These are phyloP conservation scores for Shargacucullia verbasci DNA, from an alignment of 2,888 invertebrate genomes.

Conservation along the genomic window DNA sequence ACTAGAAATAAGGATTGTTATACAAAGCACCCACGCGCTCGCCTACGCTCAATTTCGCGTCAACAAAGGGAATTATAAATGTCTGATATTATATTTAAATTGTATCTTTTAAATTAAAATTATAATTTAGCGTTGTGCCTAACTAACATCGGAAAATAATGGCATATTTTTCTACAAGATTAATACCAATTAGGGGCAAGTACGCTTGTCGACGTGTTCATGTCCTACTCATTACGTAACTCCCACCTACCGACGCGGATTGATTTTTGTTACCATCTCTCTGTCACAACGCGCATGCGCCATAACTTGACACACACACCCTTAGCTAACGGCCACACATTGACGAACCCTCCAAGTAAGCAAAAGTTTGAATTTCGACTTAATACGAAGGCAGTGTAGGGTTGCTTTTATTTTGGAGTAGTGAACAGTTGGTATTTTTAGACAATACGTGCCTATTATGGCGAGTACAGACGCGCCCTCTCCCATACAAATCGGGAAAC, in stretches of 20 bases:
- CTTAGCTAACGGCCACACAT: slow-evolving; percentile 64
- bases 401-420: slow-evolving; percentile 34
- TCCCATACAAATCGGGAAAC: slow-evolving; percentile 85
- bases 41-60: slow-evolving; percentile 27
- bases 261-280: slow-evolving; percentile 84
- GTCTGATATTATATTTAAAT: background rate
- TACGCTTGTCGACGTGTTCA: slow-evolving; percentile 72
- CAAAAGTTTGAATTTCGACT: slow-evolving; percentile 51
- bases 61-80: slow-evolving; percentile 30
- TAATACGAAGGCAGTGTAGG: slow-evolving; percentile 35
- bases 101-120: background rate
- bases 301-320: slow-evolving; percentile 73
- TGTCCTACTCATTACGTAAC: slow-evolving; percentile 84
- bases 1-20: slow-evolving; percentile 12
- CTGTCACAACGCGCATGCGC: slow-evolving; percentile 78
- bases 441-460: slow-evolving; percentile 82
- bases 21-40: slow-evolving; percentile 38
- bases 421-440: slow-evolving; percentile 79
- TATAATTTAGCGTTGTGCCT: background rate
- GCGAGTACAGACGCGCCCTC: slow-evolving; percentile 84
- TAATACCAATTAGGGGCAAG: slow-evolving; percentile 75
- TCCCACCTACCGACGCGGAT: slow-evolving; percentile 82
- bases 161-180: slow-evolving; percentile 58
- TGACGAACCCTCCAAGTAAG: slow-evolving; percentile 50
- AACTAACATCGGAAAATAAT: slow-evolving; percentile 7